Evolutionary conservation across 2,113 vertebrate genomes (phyloP).

Genomic region (Hassar affinis): DNA sequence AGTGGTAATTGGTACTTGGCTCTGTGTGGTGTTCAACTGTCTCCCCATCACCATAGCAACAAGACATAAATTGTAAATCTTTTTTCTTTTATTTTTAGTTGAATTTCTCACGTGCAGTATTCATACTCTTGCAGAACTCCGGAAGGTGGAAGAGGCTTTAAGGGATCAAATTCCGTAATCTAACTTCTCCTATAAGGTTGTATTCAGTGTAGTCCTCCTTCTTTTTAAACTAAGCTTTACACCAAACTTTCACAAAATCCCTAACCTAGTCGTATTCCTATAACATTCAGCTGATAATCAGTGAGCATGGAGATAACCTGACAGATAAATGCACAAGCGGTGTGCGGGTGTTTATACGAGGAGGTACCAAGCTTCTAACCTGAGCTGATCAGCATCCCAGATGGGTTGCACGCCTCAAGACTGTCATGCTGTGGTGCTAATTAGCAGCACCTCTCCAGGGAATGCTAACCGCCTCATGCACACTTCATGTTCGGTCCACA

Average conservation of each 20-base stretch:
- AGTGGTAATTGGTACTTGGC: background rate
- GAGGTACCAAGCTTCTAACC: background rate
- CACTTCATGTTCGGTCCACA: background rate
- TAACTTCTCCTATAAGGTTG: no score
- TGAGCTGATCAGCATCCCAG: conserved; percentile 35
- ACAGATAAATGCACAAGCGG: background rate
- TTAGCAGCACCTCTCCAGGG: conserved; percentile 16
- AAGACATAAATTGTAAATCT: no score
- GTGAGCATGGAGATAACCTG: background rate
- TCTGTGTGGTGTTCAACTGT: no score
- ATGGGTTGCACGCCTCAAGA: conserved; percentile 11
- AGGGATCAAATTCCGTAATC: no score
- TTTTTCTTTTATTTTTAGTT: no score
- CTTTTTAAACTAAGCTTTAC: no score
- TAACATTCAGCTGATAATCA: background rate
- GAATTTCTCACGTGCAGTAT: no score
- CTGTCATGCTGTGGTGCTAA: conserved; percentile 29
- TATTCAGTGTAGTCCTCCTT: no score
- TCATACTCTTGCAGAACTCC: no score
- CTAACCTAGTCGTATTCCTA: background rate
- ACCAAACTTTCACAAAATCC: no score
- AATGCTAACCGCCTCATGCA: background rate
- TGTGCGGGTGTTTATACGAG: background rate
- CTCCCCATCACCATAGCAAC: no score
- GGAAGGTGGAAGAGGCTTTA: no score